phyloP scores from a whole-genome alignment of 23 tunicate genomes.

The Trididemnum nubilum region DNA sequence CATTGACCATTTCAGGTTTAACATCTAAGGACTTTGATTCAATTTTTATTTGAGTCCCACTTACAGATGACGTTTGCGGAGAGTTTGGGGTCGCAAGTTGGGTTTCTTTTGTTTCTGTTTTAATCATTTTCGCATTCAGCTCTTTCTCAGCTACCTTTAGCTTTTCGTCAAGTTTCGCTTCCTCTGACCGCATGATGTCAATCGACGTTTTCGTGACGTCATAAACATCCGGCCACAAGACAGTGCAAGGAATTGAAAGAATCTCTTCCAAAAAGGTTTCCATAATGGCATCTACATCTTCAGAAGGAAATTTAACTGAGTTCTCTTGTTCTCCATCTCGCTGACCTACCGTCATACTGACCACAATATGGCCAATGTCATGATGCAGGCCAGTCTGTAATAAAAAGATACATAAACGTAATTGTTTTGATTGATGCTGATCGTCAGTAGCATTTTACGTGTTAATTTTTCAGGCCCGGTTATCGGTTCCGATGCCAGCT shows the following conservation, averaged over 20 bases:
- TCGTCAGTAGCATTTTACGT: background rate
- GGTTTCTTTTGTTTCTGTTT: background rate
- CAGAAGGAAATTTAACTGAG: too few species aligned
- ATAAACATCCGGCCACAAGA: conserved; percentile 40
- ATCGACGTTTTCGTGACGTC: conserved; percentile 28
- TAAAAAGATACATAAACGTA: background rate
- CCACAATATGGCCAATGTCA: conserved; percentile 62
- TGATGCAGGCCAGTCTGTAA: conserved; percentile 37
- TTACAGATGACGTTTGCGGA: too few species aligned
- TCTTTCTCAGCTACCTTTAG: background rate
- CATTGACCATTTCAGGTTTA: too few species aligned
- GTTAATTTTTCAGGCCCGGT: too few species aligned
- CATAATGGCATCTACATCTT: conserved; percentile 5
- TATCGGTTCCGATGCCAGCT: too few species aligned
- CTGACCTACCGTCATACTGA: conserved; percentile 10
- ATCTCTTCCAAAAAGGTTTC: conserved; percentile 75
- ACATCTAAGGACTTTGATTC: too few species aligned
- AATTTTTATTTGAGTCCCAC: too few species aligned
- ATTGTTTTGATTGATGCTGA: too few species aligned
- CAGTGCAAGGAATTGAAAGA: conserved; percentile 64
- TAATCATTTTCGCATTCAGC: background rate
- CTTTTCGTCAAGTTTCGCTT: background rate
- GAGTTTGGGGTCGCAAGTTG: too few species aligned
- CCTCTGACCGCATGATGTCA: background rate
- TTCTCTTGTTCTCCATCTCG: background rate